phyloP scores from a whole-genome alignment of 2,113 vertebrate genomes.

The Camelus bactrianus region DNA sequence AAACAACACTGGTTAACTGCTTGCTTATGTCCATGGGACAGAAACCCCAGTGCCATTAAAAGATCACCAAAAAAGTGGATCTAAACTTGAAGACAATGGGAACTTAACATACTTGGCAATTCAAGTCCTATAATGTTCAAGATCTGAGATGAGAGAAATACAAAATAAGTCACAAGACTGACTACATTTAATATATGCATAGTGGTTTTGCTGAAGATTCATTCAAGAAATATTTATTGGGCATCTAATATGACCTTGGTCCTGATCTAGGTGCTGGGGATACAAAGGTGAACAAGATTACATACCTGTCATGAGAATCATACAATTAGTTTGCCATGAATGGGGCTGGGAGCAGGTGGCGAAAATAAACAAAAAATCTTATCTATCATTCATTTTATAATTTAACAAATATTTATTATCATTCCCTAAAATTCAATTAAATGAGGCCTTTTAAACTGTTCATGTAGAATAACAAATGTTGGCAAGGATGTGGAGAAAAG shows the following conservation, averaged over 20 bases:
- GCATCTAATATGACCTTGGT: neutral
- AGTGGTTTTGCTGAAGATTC: conserved; percentile 32
- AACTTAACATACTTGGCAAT: conserved; percentile 3
- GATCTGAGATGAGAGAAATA: neutral
- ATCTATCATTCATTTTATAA: neutral
- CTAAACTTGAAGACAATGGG: conserved; percentile 40
- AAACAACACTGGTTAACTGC: neutral
- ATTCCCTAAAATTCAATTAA: neutral
- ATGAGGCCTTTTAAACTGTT: conserved; percentile 28
- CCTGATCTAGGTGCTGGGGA: neutral
- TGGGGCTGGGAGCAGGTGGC: neutral
- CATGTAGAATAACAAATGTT: neutral
- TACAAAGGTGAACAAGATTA: neutral
- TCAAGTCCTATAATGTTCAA: conserved; percentile 14
- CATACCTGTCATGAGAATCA: neutral
- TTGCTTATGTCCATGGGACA: conserved; percentile 12
- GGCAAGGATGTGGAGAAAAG: neutral
- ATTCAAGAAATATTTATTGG: conserved; percentile 1
- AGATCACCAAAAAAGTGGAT: conserved; percentile 3
- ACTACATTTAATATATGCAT: neutral
- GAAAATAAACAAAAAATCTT: neutral
- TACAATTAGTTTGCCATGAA: neutral
- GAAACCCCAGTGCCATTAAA: conserved; percentile 21
- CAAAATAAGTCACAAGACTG: neutral
- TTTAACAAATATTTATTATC: conserved; percentile 26